Conservation (phyloP, 1,140 invertebrate species). For the Aradophagus sp. region DNA sequence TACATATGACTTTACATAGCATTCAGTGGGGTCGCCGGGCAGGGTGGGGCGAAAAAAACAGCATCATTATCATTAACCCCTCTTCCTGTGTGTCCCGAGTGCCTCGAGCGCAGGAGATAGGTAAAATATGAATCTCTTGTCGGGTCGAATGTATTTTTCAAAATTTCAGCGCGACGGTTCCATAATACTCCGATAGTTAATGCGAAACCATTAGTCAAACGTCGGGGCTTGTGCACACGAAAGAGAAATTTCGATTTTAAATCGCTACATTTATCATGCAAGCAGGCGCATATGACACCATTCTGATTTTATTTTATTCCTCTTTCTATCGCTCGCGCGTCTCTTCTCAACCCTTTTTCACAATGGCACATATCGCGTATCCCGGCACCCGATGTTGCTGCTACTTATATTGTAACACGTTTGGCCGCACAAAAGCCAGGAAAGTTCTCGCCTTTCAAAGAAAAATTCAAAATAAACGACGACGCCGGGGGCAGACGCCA, state of each 20-base stretch:
- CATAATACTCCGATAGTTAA: constrained; percentile 75
- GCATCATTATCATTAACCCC: too few species aligned
- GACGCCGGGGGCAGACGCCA: constrained; percentile 9
- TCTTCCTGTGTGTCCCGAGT: too few species aligned
- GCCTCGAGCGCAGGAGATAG: constrained; percentile 48
- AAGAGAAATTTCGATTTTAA: constrained; percentile 76
- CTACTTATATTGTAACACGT: constrained; percentile 59
- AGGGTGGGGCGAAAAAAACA: too few species aligned
- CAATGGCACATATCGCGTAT: constrained; percentile 53
- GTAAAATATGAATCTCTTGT: constrained; percentile 70
- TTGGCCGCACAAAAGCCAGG: constrained; percentile 54
- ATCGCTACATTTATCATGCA: constrained; percentile 76
- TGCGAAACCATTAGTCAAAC: constrained; percentile 75
- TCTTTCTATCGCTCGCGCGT: constrained; percentile 58
- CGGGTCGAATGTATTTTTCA: constrained; percentile 73
- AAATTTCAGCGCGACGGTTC: constrained; percentile 71
- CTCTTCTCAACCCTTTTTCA: constrained; percentile 65
- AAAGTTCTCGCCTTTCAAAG: constrained; percentile 46
- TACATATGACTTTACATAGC: too few species aligned
- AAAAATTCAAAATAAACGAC: constrained; percentile 44
- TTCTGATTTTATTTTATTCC: constrained; percentile 75
- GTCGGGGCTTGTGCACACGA: constrained; percentile 72
- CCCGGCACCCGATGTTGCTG: constrained; percentile 50
- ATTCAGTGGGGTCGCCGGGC: too few species aligned
- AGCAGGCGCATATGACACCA: constrained; percentile 75